A percentile compares a stretch with the other conserved stretches of the same genome.
These are phyloP conservation scores for Hozukius guyotensis DNA, from an alignment of 2,797 vertebrate species.

Conservation along the genomic window DNA sequence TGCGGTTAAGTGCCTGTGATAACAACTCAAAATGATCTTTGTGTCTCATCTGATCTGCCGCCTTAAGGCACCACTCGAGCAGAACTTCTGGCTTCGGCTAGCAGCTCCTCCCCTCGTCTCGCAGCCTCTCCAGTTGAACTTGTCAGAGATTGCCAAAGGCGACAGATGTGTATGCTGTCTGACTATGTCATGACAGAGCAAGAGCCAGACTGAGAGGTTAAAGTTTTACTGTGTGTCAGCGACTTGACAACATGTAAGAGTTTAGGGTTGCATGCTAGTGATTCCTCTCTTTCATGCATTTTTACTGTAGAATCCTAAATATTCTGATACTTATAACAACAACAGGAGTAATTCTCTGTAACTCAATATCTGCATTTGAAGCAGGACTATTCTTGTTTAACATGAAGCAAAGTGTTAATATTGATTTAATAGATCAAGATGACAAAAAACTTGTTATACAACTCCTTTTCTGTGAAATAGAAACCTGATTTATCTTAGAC, in stretches of 20 bases:
- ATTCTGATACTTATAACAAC: no score
- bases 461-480: not conserved
- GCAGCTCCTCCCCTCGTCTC: constrained; percentile 59
- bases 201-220: constrained; percentile 32
- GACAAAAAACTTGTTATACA: not conserved
- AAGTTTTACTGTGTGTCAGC: constrained; percentile 17
- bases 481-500: not conserved
- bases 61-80: constrained; percentile 59
- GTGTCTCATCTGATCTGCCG: constrained; percentile 50
- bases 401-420: not conserved
- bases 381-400: not conserved
- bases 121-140: constrained; percentile 60
- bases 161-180: constrained; percentile 64
- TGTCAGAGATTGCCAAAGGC: constrained; percentile 65
- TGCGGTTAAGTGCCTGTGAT: constrained; percentile 42
- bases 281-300: not conserved
- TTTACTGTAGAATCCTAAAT: not conserved
- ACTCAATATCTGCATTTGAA: not conserved
- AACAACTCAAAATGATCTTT: constrained; percentile 50
- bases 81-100: constrained; percentile 46
- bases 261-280: not conserved
- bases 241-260: not conserved
- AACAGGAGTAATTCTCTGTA: not conserved
- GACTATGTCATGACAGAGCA: constrained; percentile 51
- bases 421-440: not conserved